Base-by-base conservation (phyloP, 2,888 invertebrate species). In the Cheilosia variabilis region DNA sequence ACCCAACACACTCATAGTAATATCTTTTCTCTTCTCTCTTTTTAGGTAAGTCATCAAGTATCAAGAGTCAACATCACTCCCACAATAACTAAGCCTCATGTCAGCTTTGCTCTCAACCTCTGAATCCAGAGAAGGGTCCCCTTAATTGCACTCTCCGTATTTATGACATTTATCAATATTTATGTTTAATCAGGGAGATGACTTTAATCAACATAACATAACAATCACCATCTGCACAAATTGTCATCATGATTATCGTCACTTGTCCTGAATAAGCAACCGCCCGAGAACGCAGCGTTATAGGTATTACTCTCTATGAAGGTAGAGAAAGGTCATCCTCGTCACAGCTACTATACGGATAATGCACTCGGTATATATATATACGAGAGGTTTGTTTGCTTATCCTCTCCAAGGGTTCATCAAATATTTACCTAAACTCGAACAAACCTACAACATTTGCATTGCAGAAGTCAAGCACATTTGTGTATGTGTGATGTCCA, bases 151-250 rank as follows among this genome's bases (percentile, higher is more conserved):
- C 80, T 71, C 76, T 81, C 34, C 72, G 81, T 86, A 86, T 81
- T 86, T 86, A 81, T 86, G 81, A 77, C 81, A 81, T 81, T 81
- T 72, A 81, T 86, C 86, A 86, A 86, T 86, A 86, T 86, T 86
- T 86, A 86, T 86, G 72, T 86, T 86, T 86, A 81, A 79, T 79
- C 79, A 79, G 72, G 72, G 22, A 65, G 27, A 72, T 79, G 79
- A 66, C 79, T 79, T 79, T 72, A 79, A 81, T 86, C 86, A 86
- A 81, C 81, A 86, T 27, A 27, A 6, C 27, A 27, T 81, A 80
- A 77, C 76, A 81, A 80, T 84, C 68, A 75, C 45, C 71, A 79
- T 71, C 69, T 60, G 58, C 22, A 75, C 69, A 58, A 79, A 53
- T 77, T 50, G 50, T 62, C 52, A 60, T 63, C 66, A 57, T 77